phyloP scores from a whole-genome alignment of 2,797 vertebrate genomes.

The Pangasius sanitwongsei region DNA sequence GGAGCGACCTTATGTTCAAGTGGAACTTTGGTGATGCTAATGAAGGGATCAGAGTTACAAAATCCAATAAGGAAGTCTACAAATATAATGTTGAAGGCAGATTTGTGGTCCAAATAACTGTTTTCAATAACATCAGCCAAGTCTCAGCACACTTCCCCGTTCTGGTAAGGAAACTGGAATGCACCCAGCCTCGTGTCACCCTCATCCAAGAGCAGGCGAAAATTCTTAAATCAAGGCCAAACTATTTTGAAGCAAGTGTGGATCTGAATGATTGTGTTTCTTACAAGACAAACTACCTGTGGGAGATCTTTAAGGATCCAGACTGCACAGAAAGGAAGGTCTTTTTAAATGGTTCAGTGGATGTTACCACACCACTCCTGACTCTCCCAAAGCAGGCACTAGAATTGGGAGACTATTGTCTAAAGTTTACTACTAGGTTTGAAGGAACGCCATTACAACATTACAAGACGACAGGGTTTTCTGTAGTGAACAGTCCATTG shows the following conservation, averaged over 20 bases:
- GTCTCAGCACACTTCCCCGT: slow-evolving; percentile 57
- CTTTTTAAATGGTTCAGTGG: slow-evolving; percentile 50
- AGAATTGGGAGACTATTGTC: slow-evolving; percentile 69
- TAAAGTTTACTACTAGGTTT: slow-evolving; percentile 71
- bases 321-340: slow-evolving; percentile 58
- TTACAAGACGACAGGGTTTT: slow-evolving; percentile 57
- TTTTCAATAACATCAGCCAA: slow-evolving; percentile 73
- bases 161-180: slow-evolving; percentile 67
- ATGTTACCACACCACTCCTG: slow-evolving; percentile 66
- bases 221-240: slow-evolving; percentile 67
- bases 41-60: slow-evolving; percentile 47
- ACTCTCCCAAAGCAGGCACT: slow-evolving; percentile 70
- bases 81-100: slow-evolving; percentile 64
- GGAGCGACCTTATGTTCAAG: slow-evolving; percentile 67
- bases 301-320: slow-evolving; percentile 69
- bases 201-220: slow-evolving; percentile 64
- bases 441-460: slow-evolving; percentile 70
- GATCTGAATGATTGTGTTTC: slow-evolving; percentile 71
- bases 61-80: slow-evolving; percentile 61
- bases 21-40: slow-evolving; percentile 77
- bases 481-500: slow-evolving; percentile 70
- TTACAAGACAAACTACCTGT: slow-evolving; percentile 73
- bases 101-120: slow-evolving; percentile 65
- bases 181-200: slow-evolving; percentile 64
- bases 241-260: slow-evolving; percentile 75